Conservation (phyloP, 2,888 invertebrate species). For the Helicoverpa assulta region DNA sequence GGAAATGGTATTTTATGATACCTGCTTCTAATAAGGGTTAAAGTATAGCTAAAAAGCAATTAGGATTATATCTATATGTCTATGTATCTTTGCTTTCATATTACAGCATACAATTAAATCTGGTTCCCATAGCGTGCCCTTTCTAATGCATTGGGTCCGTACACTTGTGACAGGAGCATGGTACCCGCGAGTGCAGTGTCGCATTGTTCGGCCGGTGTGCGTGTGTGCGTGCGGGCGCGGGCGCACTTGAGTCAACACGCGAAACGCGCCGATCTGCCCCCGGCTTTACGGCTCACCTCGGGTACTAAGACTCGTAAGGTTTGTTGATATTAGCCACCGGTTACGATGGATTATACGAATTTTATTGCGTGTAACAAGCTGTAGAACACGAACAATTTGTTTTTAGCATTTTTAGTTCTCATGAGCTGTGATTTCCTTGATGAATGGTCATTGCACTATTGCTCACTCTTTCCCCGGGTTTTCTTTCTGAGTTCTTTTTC, state of each 20-base stretch:
- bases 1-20: background rate
- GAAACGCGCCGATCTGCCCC: slow-evolving; percentile 64
- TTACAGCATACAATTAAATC: slow-evolving; percentile 16
- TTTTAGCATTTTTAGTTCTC: slow-evolving; percentile 55
- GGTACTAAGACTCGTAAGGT: slow-evolving; percentile 66
- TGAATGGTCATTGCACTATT: slow-evolving; percentile 49
- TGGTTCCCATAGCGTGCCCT: slow-evolving; percentile 29
- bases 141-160: slow-evolving; percentile 46
- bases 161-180: slow-evolving; percentile 53
- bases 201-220: slow-evolving; percentile 64
- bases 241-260: slow-evolving; percentile 83
- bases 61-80: too few relatives aligned
- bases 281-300: slow-evolving; percentile 63
- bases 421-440: slow-evolving; percentile 44
- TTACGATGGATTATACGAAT: slow-evolving; percentile 68
- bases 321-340: slow-evolving; percentile 72
- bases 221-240: slow-evolving; percentile 48
- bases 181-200: slow-evolving; percentile 64
- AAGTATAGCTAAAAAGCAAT: background rate
- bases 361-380: slow-evolving; percentile 72
- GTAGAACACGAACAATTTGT: slow-evolving; percentile 57
- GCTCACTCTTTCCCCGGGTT: slow-evolving; percentile 19
- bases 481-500: slow-evolving; percentile 11
- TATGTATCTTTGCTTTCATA: background rate
- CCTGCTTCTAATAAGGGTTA: background rate